Evolutionary conservation across 2,797 vertebrate genomes (phyloP).

Genomic region (Arrhamphus sclerolepis): DNA sequence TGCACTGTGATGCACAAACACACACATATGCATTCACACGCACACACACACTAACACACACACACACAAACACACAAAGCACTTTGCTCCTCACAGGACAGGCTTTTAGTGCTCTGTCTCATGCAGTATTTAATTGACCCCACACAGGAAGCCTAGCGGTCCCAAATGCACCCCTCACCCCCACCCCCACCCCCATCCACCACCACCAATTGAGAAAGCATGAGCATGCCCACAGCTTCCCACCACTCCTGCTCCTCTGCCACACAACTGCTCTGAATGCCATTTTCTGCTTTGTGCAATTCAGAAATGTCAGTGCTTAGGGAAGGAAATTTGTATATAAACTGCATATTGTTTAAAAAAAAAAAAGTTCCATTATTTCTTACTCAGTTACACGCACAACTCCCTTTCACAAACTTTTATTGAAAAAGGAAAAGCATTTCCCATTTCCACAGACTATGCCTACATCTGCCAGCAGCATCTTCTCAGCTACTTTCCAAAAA

Average conservation of each 20-base stretch:
- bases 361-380: constrained; percentile 4
- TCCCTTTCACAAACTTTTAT: constrained; percentile 46
- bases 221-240: constrained; percentile 61
- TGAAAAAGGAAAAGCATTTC: too few species aligned
- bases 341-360: constrained; percentile 15
- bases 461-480: not conserved
- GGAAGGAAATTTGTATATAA: constrained; percentile 21
- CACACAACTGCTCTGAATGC: constrained; percentile 61
- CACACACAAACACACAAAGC: constrained; percentile 70
- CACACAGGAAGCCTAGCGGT: constrained; percentile 84
- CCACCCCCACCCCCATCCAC: not conserved
- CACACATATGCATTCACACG: constrained; percentile 32
- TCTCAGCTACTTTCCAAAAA: constrained; percentile 1
- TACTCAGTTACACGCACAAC: constrained; percentile 4
- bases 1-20: constrained; percentile 68
- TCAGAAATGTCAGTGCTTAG: constrained; percentile 43
- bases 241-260: constrained; percentile 48
- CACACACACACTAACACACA: constrained; percentile 22
- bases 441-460: constrained; percentile 1
- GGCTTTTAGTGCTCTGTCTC: constrained; percentile 88
- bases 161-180: constrained; percentile 80
- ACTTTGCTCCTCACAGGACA: constrained; percentile 79
- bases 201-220: constrained; percentile 59
- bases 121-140: constrained; percentile 89
- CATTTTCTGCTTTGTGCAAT: constrained; percentile 62